Evolutionary conservation across 2,797 vertebrate species (phyloP).

Genomic region (Xenops minutus): DNA sequence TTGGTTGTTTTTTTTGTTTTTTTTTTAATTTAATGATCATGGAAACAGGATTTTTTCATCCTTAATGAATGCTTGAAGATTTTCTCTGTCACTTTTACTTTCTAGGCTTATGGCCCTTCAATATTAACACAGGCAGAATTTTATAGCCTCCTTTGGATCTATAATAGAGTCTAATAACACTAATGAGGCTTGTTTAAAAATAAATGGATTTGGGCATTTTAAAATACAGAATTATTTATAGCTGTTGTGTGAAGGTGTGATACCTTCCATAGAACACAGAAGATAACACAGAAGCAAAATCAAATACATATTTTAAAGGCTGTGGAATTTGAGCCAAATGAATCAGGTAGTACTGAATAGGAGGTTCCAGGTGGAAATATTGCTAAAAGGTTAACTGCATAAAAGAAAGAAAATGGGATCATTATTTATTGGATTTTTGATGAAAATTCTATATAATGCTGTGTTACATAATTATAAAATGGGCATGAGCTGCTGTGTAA

Average conservation of each 20-base stretch:
- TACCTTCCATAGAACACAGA: background rate
- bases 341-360: background rate
- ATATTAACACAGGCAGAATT: background rate
- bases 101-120: background rate
- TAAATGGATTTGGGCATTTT: background rate
- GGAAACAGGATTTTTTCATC: background rate
- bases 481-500: background rate
- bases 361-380: background rate
- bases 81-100: background rate
- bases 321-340: background rate
- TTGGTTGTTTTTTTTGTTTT: background rate
- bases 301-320: background rate
- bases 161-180: background rate
- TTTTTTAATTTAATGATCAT: background rate
- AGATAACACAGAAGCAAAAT: background rate
- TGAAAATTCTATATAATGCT: slow-evolving; percentile 10
- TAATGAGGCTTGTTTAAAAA: background rate
- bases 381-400: background rate
- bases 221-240: background rate
- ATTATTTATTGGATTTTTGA: background rate
- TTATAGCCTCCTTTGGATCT: background rate
- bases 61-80: background rate
- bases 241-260: background rate
- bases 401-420: background rate
- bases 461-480: background rate